Conservation (phyloP, 2,797 vertebrate species). For the Acrocephalus scirpaceus region DNA sequence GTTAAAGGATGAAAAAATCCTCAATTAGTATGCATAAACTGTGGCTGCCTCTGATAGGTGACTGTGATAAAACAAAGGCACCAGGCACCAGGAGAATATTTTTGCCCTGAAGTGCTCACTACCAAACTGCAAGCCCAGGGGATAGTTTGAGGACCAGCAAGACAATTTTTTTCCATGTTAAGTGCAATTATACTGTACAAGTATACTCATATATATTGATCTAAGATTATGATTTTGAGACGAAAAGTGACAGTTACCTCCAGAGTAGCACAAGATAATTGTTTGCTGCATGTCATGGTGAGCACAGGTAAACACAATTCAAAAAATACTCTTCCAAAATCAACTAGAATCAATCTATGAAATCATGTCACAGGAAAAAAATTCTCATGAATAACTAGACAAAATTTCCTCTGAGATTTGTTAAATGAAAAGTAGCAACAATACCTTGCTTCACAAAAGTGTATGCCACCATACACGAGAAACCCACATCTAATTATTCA, state of each 20-base stretch:
- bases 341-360: not conserved
- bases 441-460: not conserved
- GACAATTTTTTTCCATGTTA: not conserved
- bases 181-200: not conserved
- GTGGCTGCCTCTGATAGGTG: not conserved
- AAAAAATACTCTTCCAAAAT: constrained; percentile 35
- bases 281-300: not conserved
- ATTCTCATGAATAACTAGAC: not conserved
- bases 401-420: constrained; percentile 34
- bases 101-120: not conserved
- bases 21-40: not conserved
- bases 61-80: not conserved
- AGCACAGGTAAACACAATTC: not conserved
- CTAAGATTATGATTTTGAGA: not conserved
- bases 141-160: not conserved
- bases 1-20: not conserved
- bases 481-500: constrained; percentile 64
- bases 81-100: not conserved
- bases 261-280: not conserved
- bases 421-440: constrained; percentile 15
- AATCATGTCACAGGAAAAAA: constrained; percentile 5
- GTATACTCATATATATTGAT: not conserved
- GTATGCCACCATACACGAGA: constrained; percentile 8
- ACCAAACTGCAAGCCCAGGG: not conserved
- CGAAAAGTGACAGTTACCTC: not conserved